phyloP scores from a whole-genome alignment of 2,888 invertebrate genomes.

The Arge pagana region DNA sequence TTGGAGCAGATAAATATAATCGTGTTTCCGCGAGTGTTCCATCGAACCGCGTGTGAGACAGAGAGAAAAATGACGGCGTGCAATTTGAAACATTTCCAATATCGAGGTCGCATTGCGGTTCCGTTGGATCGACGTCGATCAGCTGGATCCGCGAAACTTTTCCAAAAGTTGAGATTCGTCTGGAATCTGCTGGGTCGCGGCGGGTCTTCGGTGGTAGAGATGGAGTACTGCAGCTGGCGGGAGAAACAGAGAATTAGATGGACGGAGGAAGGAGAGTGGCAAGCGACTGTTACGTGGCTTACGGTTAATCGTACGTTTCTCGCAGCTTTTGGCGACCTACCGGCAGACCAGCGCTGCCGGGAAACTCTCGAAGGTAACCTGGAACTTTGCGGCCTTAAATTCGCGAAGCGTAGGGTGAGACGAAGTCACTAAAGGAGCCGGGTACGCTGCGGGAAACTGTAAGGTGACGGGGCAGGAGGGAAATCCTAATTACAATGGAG shows the following conservation, averaged over 20 bases:
- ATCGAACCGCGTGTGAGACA: no score
- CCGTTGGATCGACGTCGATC: no score
- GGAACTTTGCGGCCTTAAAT: conserved; percentile 19
- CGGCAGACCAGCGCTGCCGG: conserved; percentile 14
- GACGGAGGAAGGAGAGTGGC: conserved; percentile 26
- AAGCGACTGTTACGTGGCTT: conserved; percentile 32
- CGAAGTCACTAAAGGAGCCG: conserved; percentile 9
- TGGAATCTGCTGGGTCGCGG: no score
- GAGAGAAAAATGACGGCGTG: no score
- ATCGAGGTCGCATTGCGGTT: no score
- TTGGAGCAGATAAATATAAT: no score
- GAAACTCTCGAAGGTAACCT: conserved; percentile 21
- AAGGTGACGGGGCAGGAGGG: conserved; percentile 23
- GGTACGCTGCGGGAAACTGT: conserved; percentile 29
- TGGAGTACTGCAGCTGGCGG: conserved; percentile 16
- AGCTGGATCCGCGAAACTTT: no score
- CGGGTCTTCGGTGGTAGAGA: conserved; percentile 18
- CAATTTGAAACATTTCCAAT: no score
- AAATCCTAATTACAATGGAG: conserved; percentile 41
- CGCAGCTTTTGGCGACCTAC: conserved; percentile 15
- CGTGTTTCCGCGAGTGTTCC: no score
- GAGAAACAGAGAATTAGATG: neutral
- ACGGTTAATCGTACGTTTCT: conserved; percentile 38
- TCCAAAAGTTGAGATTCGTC: neutral
- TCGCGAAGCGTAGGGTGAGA: neutral